A percentile compares a stretch with the other conserved stretches of the same genome.
These are phyloP conservation scores for Brachionus calyciflorus DNA, from an alignment of 1,140 invertebrate species.

Conservation along the genomic window DNA sequence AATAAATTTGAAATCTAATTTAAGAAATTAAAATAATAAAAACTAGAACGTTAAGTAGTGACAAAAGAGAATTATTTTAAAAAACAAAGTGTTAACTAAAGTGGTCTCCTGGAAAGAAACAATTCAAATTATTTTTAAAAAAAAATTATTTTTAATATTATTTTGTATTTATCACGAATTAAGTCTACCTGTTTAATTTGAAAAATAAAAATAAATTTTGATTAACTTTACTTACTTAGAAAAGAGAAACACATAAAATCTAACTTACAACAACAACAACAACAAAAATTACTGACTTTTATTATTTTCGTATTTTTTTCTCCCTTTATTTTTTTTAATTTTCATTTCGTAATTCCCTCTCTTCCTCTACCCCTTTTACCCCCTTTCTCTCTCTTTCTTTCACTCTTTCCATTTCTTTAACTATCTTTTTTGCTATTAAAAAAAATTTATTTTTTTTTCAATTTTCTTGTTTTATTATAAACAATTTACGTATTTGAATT, in stretches of 20 bases:
- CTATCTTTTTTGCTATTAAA: constrained; percentile 5
- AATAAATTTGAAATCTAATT: too few species aligned
- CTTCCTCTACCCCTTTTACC: neutral
- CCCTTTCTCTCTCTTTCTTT: neutral
- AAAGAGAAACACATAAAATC: neutral
- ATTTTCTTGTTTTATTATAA: constrained; percentile 34
- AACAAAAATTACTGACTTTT: constrained; percentile 28
- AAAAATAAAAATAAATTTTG: neutral
- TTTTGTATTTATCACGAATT: neutral
- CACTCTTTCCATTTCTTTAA: neutral
- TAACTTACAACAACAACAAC: constrained; percentile 14
- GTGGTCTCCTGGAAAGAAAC: neutral
- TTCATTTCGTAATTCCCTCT: neutral
- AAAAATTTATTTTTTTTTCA: neutral
- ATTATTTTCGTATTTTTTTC: neutral
- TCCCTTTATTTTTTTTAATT: too few species aligned
- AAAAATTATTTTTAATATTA: neutral
- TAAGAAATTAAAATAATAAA: too few species aligned
- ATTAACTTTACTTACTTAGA: neutral
- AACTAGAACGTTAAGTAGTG: too few species aligned
- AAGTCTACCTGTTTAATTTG: constrained; percentile 30
- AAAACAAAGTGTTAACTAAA: too few species aligned
- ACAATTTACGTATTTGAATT: constrained; percentile 36
- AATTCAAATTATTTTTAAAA: neutral
- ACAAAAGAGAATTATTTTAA: too few species aligned